Base-by-base conservation (phyloP, 2,797 vertebrate species). In the Gouania willdenowi region DNA sequence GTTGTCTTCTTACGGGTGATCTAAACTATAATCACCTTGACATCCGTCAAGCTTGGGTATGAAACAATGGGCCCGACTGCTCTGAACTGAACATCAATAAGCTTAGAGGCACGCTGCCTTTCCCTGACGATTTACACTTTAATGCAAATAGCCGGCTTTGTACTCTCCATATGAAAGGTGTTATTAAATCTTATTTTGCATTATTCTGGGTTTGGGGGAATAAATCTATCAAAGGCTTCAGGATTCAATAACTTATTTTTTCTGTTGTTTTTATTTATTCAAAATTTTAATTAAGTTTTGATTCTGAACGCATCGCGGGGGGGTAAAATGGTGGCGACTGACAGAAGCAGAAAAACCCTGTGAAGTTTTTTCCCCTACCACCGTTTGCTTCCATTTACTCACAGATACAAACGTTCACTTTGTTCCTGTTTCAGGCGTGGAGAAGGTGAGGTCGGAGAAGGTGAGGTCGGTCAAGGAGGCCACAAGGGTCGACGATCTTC, bases 161-260 rank as follows among this genome's bases (percentile, higher is more conserved):
- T 90, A 87, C 79, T 88, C 51, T 47, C 55, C 66, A 71, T 83
- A 85, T 86, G 84, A 88, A 89, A 89, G 84, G 78, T 86, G 83
- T 86, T 89, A 89, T 89, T 89, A 84, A 89, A 87, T 87, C 84
- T 88, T 87, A 84, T 86, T 88, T 82, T 85, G 79, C 78, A 86
- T 89, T 88, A 84, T 89, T 88, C 77, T 72, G 75, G 75, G 84
- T 74, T 75, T 75, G 58, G 65, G 78, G 83, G 84, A 82, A 86
- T 87, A 85, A 83, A 88, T 87, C 86, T 86, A 89, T 89, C 87
- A 90, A 89, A 89, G 86, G 76, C 70, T 82, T 80, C 77, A 71
- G 43, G 76, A 84, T 89, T 88, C 83, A 88, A 85, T 88, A 86
- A 85, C 69, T 84, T 82, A 26, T 66, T 52, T 54, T 63, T 63